Percentiles rank a stretch among this genome's conserved stretches.
These are phyloP conservation scores for Siniperca chuatsi DNA, from an alignment of 2,113 vertebrate species.

Conservation along the genomic window DNA sequence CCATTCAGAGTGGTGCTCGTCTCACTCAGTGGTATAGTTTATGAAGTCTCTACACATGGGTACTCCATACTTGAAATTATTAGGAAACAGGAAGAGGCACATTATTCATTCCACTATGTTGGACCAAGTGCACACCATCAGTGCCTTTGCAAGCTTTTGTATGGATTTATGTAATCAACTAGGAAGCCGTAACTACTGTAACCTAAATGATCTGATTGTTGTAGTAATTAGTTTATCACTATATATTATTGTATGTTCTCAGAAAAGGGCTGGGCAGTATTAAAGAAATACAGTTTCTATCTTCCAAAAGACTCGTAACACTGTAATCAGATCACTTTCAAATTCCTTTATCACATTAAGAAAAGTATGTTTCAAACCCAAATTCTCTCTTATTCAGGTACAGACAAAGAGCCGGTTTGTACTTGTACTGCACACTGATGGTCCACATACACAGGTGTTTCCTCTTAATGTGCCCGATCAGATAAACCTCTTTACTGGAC, in stretches of 20 bases:
- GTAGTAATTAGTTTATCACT: conserved; percentile 27
- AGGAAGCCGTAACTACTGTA: conserved; percentile 77
- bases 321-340: background rate
- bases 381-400: background rate
- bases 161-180: conserved; percentile 47
- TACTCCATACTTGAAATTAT: conserved; percentile 59
- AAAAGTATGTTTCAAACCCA: background rate
- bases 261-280: conserved; percentile 4
- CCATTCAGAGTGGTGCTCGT: background rate
- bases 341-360: background rate
- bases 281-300: background rate
- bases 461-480: background rate
- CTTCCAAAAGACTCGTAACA: background rate
- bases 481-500: background rate
- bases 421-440: background rate
- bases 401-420: background rate
- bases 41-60: conserved; percentile 20
- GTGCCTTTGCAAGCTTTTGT: conserved; percentile 41
- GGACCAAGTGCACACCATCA: conserved; percentile 40
- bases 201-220: conserved; percentile 30
- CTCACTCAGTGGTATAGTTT: background rate
- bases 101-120: conserved; percentile 51
- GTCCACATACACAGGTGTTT: background rate
- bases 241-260: conserved; percentile 33
- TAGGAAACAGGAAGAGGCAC: conserved; percentile 38